Conservation (phyloP, 2,113 vertebrate genomes). For the Paratilapia polleni region DNA sequence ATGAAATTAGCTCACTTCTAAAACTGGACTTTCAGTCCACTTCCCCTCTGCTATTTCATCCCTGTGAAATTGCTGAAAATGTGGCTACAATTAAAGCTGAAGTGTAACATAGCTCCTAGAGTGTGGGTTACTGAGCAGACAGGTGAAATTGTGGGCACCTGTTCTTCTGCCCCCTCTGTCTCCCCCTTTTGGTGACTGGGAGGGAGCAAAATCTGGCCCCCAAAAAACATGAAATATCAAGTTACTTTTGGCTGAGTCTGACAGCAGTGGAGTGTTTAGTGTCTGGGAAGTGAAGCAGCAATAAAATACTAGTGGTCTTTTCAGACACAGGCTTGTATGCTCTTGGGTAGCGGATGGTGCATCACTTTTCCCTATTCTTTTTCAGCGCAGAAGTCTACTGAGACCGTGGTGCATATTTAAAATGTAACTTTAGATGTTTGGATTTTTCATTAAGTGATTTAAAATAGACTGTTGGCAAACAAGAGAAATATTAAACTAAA, state of each 20-base stretch:
- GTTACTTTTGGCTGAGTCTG: constrained; percentile 59
- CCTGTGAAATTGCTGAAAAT: constrained; percentile 28
- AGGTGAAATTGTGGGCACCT: constrained; percentile 77
- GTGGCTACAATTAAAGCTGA: constrained; percentile 58
- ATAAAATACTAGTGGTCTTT: constrained; percentile 31
- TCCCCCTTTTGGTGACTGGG: constrained; percentile 71
- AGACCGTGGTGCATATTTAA: constrained; percentile 31
- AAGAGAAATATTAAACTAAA: constrained; percentile 1
- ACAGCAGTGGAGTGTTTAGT: constrained; percentile 57
- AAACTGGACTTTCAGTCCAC: not conserved
- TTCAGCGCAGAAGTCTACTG: constrained; percentile 14
- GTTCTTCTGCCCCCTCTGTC: constrained; percentile 67
- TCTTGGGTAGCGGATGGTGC: constrained; percentile 22
- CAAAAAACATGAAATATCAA: constrained; percentile 51
- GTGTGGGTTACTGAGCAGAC: constrained; percentile 46
- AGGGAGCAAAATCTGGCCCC: constrained; percentile 35
- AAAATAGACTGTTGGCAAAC: constrained; percentile 3
- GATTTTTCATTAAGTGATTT: constrained; percentile 14
- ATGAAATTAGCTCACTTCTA: constrained; percentile 34
- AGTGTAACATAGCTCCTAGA: constrained; percentile 46
- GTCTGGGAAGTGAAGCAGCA: constrained; percentile 57
- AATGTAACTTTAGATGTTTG: constrained; percentile 28
- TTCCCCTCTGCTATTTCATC: constrained; percentile 28
- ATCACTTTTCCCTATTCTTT: constrained; percentile 17
- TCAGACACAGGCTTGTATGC: constrained; percentile 37